phyloP scores from a whole-genome alignment of 2,113 vertebrate species.

The Bungarus multicinctus region DNA sequence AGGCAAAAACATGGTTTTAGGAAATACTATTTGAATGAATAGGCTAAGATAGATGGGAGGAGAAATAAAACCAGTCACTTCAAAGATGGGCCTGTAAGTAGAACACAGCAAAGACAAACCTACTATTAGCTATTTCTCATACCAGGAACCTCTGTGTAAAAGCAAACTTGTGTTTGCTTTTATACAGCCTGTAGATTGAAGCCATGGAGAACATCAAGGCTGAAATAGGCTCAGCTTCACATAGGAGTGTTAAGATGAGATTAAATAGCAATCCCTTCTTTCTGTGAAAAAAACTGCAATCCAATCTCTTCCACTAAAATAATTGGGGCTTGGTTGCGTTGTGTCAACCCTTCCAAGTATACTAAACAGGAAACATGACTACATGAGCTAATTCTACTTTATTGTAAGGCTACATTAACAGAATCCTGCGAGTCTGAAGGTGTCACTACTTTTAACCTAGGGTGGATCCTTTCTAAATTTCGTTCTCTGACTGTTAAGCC shows the following conservation, averaged over 20 bases:
- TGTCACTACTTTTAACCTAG: background rate
- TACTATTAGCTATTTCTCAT: background rate
- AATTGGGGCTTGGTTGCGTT: background rate
- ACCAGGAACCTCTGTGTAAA: background rate
- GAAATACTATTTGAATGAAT: background rate
- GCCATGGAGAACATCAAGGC: background rate
- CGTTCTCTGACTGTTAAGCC: too few species aligned
- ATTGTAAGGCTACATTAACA: background rate
- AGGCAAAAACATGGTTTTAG: background rate
- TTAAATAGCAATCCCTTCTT: background rate
- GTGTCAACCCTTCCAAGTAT: background rate
- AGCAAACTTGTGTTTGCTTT: background rate
- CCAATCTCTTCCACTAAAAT: background rate
- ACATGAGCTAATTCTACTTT: background rate
- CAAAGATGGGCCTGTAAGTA: background rate
- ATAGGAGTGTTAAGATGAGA: background rate
- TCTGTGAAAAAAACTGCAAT: background rate
- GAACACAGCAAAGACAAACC: background rate
- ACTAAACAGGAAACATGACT: background rate
- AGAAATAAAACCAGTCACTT: background rate
- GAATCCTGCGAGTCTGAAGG: background rate
- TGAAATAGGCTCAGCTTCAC: background rate
- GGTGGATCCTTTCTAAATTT: background rate
- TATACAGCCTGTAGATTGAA: background rate
- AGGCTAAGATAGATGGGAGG: background rate